Evolutionary conservation across 2,888 invertebrate species (phyloP), one percentile per base, ranked within the genome.

Genomic region (Ferdinandea cuprea): DNA sequence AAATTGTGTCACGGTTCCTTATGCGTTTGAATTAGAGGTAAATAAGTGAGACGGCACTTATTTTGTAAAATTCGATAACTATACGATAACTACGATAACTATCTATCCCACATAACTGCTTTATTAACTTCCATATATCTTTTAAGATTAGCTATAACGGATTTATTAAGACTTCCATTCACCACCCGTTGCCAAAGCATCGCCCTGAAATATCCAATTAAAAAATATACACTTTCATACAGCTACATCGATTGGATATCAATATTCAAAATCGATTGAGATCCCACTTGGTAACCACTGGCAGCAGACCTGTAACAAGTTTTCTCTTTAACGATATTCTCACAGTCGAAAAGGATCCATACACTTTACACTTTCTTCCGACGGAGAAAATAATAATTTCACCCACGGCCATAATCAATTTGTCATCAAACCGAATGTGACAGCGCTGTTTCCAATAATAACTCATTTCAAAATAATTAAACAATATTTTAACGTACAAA

Each of bases 381-480:
- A 13, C 15, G 50, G 37, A 56, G 48, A 72, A 56, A 81, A 65
- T 44, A 44, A 52, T 61, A 52, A 48, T 71, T 71, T 81, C 77
- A 71, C 81, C 77, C 66, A 37, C 65, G 65, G 76, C 46, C 52
- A 77, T 54, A 59, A 71, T 37, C 77, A 77, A 77, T 76, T 77
- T 76, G 63, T 76, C 66, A 81, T 76, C 65, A 59, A 69, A 63
- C 56, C 30, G 25, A 69, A 80, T 69, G 69, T 63, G 69, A 69
- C 69, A 74, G 80, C 63, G 17, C 35, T 40, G 48, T 68, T 59
- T 50, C 25, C 42, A 40, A 61, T 52, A 63, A 68, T 80, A 63
- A 68, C 35, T 80, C 74, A 80, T 68, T 58, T 37, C 35, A 74
- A 54, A 52, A 63, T 74, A 69, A 80, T 80, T 74, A 74, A 80